Evolutionary conservation across 2,797 vertebrate species (phyloP).

Genomic region (Myripristis jacobus): DNA sequence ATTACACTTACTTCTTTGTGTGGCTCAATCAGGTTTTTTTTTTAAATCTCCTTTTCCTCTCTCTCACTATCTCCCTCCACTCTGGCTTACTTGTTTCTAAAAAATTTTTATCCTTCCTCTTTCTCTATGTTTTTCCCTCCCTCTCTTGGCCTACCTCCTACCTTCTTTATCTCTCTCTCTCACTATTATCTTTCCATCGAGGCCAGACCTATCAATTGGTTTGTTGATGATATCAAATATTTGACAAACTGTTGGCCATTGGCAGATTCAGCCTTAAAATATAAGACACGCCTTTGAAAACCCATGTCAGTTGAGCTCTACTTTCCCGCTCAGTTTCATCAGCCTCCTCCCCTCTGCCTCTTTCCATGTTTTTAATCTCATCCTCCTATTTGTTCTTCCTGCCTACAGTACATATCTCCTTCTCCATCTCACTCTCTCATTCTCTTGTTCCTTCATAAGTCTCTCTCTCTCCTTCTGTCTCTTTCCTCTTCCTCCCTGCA

Average conservation of each 20-base stretch:
- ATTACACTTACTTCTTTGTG: not conserved
- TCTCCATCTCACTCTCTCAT: not conserved
- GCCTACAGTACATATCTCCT: not conserved
- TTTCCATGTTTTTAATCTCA: not conserved
- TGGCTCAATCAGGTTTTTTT: not conserved
- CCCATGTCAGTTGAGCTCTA: not conserved
- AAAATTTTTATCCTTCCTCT: not conserved
- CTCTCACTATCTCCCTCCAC: not conserved
- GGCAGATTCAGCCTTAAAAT: no score
- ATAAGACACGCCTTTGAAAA: not conserved
- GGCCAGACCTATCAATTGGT: no score
- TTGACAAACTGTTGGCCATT: no score
- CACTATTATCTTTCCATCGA: not conserved
- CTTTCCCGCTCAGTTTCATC: not conserved
- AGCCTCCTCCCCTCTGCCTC: not conserved
- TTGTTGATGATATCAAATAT: no score
- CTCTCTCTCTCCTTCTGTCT: no score
- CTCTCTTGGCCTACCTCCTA: not conserved
- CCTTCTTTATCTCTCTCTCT: not conserved
- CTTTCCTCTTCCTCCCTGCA: slow-evolving; percentile 43
- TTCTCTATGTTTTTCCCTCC: not conserved
- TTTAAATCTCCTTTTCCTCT: not conserved
- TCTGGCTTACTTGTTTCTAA: not conserved
- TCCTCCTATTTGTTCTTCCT: not conserved
- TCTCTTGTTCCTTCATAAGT: no score